Evolutionary conservation across 2,113 vertebrate species (phyloP), one percentile per base, ranked within the genome.

Genomic region (Callorhinus ursinus): DNA sequence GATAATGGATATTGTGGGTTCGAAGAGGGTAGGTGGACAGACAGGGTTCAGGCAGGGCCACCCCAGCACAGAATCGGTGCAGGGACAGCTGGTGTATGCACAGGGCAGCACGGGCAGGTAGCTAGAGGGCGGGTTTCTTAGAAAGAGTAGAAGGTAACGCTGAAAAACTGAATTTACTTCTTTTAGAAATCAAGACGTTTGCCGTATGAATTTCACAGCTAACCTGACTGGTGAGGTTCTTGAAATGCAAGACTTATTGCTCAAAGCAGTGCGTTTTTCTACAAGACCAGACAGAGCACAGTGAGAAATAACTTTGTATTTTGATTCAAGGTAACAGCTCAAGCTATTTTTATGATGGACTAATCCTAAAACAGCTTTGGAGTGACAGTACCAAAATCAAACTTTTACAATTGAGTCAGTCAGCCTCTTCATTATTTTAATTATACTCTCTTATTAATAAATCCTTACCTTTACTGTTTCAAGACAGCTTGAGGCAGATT

Each of bases 401-500:
- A 51, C 72, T 69, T 88, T 91, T 69, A 69, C 51, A 88, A 4
- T 36, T 42, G 90, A 93, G 42, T 92, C 86, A 85, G 57, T 81
- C 24, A 67, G 7, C 19, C 28, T 55, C 12, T 69, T 87, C 59
- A 51, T 82, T 93, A 46, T 61, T 86, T 83, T 55, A 69, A 72
- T 83, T 84, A 49, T 39, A 72, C 24, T 74, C 22, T 46, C 53
- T 80, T 92, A 9, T 46, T 46, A 93, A 61, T 65, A 92, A 72
- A 72, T 67, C 33, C 19, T 87, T 74, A 14, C 12, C 26, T 90
- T 96, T 42, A 80, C 46, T 69, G 10, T 85, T 94, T 71, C 39
- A 82, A 91, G 96, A 88, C 42, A 61, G 24, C 81, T 65, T 82
- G 39, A 93, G 57, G 49, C 63, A 95, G 36, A 88, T 22, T 13